phyloP scores from a whole-genome alignment of 2,113 vertebrate genomes.

The Brienomyrus brachyistius region DNA sequence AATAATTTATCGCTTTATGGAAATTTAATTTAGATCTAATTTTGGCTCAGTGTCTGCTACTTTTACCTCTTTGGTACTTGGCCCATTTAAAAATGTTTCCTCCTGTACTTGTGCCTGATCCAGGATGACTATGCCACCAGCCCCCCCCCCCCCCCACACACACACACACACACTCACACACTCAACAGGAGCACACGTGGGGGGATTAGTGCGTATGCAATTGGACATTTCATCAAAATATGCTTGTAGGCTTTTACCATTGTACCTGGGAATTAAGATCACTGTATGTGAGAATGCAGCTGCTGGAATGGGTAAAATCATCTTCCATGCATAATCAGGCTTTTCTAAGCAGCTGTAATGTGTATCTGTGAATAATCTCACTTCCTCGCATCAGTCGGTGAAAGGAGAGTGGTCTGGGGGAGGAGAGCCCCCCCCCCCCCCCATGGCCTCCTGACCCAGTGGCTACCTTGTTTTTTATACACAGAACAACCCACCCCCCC shows the following conservation, averaged over 20 bases:
- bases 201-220: not conserved
- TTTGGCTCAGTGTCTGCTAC: not conserved
- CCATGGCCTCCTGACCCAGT: not conserved
- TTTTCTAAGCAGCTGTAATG: not conserved
- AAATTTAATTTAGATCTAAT: conserved; percentile 1
- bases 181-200: not conserved
- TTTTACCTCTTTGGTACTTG: not conserved
- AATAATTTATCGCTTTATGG: conserved; percentile 10
- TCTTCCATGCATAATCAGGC: not conserved
- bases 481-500: not conserved
- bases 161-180: no score
- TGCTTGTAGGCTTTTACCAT: not conserved
- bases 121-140: not conserved
- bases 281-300: not conserved
- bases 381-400: not conserved
- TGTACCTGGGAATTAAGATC: not conserved
- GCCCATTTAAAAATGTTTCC: not conserved
- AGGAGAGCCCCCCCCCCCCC: not conserved
- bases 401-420: not conserved
- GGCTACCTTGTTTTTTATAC: not conserved
- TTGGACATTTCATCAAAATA: not conserved
- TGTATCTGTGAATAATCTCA: not conserved
- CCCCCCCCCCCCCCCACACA: no score
- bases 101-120: not conserved
- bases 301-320: not conserved